Evolutionary conservation across 2,888 invertebrate genomes (phyloP), one percentile per base, ranked within the genome.

Genomic region (Netelia melanura): DNA sequence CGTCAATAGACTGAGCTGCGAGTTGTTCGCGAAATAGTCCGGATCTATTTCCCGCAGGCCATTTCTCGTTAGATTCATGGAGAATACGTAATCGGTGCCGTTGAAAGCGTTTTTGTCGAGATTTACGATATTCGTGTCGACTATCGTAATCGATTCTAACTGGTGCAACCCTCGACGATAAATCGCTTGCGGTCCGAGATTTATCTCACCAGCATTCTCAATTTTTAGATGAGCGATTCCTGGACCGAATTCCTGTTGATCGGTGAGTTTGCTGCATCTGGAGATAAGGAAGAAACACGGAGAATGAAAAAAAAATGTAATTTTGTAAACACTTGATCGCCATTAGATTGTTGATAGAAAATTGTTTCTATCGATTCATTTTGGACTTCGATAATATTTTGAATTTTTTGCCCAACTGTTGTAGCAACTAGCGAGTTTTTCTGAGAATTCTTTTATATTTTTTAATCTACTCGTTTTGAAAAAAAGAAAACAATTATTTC

Each of bases 21-120:
- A 95, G 90, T 96, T 96, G 84, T 94, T 95, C 43, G 95, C 95
- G 93, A 97, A 97, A 1, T 96, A 96, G 88, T 97, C 96, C 0
- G 96, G 96, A 88, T 97, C 96, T 70, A 97, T 94, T 78, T 95
- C 94, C 82, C 95, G 95, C 30, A 97, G 94, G 79, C 95, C 96
- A 83, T 96, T 96, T 90, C 96, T 96, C 1, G 96, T 96, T 82
- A 97, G 94, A 89, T 96, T 96, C 0, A 97, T 95, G 23, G 96
- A 95, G 88, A 96, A 96, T 43, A 97, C 94, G 86, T 96, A 95
- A 23, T 95, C 94, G 74, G 97, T 94, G 3, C 96, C 96, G 85
- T 95, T 95, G 94, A 97, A 97, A 0, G 97, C 97, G 68, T 95
- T 96, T 23, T 95, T 95, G 88, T 96, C 96, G 87, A 97, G 95